phyloP scores from a whole-genome alignment of 2,888 invertebrate species.

The Ischnura elegans region DNA sequence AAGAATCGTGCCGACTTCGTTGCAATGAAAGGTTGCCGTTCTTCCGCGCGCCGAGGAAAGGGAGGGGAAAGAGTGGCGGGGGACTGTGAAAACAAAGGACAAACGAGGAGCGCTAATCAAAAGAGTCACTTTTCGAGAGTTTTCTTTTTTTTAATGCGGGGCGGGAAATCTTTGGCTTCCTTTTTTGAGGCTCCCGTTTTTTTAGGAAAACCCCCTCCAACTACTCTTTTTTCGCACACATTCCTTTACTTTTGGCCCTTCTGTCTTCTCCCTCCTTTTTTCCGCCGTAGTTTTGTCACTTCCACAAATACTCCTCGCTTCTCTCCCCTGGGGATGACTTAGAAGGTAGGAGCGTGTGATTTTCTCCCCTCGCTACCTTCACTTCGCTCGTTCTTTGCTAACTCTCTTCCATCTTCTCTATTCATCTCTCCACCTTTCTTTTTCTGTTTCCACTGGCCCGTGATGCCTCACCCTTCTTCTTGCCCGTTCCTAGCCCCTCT shows the following conservation, averaged over 20 bases:
- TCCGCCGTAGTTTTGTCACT: background rate
- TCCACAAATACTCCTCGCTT: background rate
- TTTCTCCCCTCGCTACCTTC: too few species aligned
- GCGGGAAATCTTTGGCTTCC: conserved; percentile 47
- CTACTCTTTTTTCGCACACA: background rate
- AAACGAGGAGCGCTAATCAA: conserved; percentile 56
- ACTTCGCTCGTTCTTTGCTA: background rate
- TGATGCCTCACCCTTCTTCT: background rate
- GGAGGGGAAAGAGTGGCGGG: background rate
- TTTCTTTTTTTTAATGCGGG: background rate
- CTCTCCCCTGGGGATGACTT: background rate
- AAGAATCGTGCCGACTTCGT: background rate
- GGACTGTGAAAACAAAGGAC: background rate
- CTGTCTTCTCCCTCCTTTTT: background rate
- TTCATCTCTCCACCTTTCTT: background rate
- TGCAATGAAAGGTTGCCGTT: background rate
- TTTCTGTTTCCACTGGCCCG: background rate
- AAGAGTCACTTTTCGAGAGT: conserved; percentile 48
- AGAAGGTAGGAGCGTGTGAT: background rate
- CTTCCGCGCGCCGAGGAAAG: background rate
- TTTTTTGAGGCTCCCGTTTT: background rate
- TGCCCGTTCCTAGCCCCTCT: background rate
- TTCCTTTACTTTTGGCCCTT: background rate
- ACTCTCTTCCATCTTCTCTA: background rate
- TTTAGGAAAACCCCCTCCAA: background rate